Evolutionary conservation across 2,113 vertebrate genomes (phyloP).

Genomic region (Ammospiza nelsoni): DNA sequence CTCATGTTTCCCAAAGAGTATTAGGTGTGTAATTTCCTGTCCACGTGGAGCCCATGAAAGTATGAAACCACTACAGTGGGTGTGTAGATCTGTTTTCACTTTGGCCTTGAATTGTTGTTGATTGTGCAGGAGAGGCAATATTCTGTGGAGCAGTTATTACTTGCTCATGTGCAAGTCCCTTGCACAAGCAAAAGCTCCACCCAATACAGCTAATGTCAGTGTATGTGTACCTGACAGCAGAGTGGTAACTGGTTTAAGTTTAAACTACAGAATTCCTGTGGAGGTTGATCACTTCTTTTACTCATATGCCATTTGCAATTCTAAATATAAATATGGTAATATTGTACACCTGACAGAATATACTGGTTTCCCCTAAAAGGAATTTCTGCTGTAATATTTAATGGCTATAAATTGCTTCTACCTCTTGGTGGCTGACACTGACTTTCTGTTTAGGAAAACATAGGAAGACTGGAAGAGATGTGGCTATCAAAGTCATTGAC

Average conservation of each 20-base stretch:
- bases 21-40: neutral
- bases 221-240: neutral
- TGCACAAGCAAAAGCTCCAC: neutral
- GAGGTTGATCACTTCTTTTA: neutral
- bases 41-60: neutral
- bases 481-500: conserved; percentile 98
- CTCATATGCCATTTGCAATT: neutral
- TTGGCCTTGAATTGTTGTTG: neutral
- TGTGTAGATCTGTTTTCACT: neutral
- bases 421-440: neutral
- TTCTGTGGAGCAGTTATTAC: neutral
- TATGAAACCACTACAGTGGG: neutral
- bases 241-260: neutral
- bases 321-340: neutral
- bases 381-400: neutral
- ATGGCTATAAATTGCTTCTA: neutral
- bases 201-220: no score
- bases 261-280: neutral
- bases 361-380: neutral
- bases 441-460: conserved; percentile 87
- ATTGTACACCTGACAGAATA: neutral
- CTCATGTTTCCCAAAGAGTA: neutral
- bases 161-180: neutral
- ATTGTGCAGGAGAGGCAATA: neutral
- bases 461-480: conserved; percentile 96